Percentiles rank a stretch among this genome's conserved stretches.
These are phyloP conservation scores for Psylliodes chrysocephalus DNA, from an alignment of 2,888 invertebrate genomes.

Conservation along the genomic window DNA sequence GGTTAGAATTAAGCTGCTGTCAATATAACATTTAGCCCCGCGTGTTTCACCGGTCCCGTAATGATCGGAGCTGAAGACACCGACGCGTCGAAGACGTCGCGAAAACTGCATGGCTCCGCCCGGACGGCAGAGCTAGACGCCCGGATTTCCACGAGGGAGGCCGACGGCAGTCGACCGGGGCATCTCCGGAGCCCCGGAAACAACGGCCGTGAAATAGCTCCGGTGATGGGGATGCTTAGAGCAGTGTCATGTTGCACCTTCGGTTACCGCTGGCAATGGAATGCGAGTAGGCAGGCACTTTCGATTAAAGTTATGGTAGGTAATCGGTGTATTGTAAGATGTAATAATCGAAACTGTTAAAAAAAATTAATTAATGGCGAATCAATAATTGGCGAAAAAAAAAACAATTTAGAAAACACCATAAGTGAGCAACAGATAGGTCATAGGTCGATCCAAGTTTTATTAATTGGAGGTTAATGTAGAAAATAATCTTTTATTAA, in stretches of 20 bases:
- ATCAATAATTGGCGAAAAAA: too few species aligned
- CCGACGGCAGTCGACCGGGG: slow-evolving; percentile 44
- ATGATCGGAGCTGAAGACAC: slow-evolving; percentile 31
- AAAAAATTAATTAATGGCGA: too few species aligned
- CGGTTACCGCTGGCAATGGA: slow-evolving; percentile 26
- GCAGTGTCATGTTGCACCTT: slow-evolving; percentile 41
- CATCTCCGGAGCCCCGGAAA: slow-evolving; percentile 51
- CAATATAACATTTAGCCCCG: slow-evolving; percentile 56
- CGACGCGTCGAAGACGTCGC: slow-evolving; percentile 54
- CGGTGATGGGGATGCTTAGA: slow-evolving; percentile 34
- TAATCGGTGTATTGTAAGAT: slow-evolving; percentile 14
- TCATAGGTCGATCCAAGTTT: too few species aligned
- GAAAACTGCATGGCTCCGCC: slow-evolving; percentile 61
- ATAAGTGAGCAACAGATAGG: too few species aligned
- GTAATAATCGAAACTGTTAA: too few species aligned
- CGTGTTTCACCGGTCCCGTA: slow-evolving; percentile 31
- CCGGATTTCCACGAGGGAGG: slow-evolving; percentile 42
- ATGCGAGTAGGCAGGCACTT: slow-evolving; percentile 28
- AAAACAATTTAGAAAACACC: too few species aligned
- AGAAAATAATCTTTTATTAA: too few species aligned
- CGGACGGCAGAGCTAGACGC: slow-evolving; percentile 54
- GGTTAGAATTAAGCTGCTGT: slow-evolving; percentile 47
- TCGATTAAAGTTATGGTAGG: slow-evolving; percentile 23
- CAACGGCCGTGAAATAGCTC: slow-evolving; percentile 50
- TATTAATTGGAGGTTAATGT: too few species aligned